Conservation (phyloP, 2,888 invertebrate genomes). For the Sinelater perroti region DNA sequence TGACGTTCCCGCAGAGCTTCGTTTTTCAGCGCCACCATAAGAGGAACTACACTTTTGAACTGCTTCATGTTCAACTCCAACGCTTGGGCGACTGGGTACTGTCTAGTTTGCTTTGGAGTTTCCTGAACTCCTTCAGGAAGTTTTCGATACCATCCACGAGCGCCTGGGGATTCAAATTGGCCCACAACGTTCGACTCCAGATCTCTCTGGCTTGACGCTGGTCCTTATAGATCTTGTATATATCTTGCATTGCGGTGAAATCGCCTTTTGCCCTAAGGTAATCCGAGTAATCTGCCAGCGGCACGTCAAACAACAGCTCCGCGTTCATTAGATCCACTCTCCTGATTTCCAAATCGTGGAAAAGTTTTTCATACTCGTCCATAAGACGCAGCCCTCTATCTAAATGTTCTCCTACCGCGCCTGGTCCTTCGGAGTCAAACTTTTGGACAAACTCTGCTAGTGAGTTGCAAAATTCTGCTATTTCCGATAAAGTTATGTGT, state of each 20-base stretch:
- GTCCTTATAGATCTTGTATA: constrained; percentile 81
- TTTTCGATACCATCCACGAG: constrained; percentile 86
- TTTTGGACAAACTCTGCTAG: constrained; percentile 74
- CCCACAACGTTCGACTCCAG: constrained; percentile 91
- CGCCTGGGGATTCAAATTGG: constrained; percentile 83
- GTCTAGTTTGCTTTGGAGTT: constrained; percentile 73
- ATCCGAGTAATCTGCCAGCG: constrained; percentile 82
- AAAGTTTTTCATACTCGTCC: constrained; percentile 73
- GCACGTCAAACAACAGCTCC: constrained; percentile 87
- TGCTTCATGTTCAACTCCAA: constrained; percentile 87
- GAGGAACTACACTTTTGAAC: constrained; percentile 85
- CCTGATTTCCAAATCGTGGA: constrained; percentile 72
- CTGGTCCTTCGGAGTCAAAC: constrained; percentile 82
- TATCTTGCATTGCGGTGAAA: constrained; percentile 71
- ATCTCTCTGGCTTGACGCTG: constrained; percentile 79
- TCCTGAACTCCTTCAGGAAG: constrained; percentile 81
- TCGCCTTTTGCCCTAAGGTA: constrained; percentile 72
- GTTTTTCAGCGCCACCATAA: constrained; percentile 91
- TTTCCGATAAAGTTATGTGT: constrained; percentile 79
- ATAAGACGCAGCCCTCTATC: constrained; percentile 76
- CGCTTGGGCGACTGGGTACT: constrained; percentile 70
- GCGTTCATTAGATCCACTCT: constrained; percentile 73
- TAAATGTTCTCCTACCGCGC: constrained; percentile 79
- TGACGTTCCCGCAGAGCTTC: constrained; percentile 90
- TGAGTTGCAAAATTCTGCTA: constrained; percentile 71